Evolutionary conservation across 2,797 vertebrate species (phyloP), one percentile per base, ranked within the genome.

Genomic region (Eulemur rubriventer): DNA sequence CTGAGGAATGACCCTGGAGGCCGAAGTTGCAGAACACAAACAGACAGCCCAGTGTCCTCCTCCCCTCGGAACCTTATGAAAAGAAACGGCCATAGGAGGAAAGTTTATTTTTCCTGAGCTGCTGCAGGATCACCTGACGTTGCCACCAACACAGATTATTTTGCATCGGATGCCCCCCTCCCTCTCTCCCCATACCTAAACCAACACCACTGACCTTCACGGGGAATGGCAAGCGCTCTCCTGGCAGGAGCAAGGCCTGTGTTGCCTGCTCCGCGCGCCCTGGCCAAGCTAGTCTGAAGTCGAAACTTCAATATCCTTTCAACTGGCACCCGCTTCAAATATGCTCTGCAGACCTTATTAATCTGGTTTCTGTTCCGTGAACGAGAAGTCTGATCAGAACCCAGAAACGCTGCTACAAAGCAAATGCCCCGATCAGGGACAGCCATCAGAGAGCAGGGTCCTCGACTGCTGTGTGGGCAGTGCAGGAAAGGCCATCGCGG

Each of bases 371-470:
- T 65, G 46, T 46, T 59, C 41, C 30, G 82, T 22, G 30, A 28
- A 13, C 1, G 2, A 41, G 81, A 80, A 33, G 48, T 2, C 57
- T 4, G 38, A 11, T 12, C 22, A 3, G 61, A 48, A 2, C 57
- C 35, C 35, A 43, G 65, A 12, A 7, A 22, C 0, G 0, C 14
- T 41, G 57, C 55, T 7, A 2, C 3, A 3, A 16, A 5, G 69
- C 79, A 55, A 48, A 46, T 35, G 59, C 30, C 67, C 14, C 0
- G 2, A 24, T 57, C 67, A 43, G 59, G 63, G 50, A n/a, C 1
- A 0, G 14, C 2, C n/a, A 0, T 0, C 2, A 7, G 41, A 55
- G 18, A 41, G 24, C 18, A 26, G 48, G 35, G 24, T 4, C 30
- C 65, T 33, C 30, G 0, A 38, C 43, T 28, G 24, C 65, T 2